phyloP scores from a whole-genome alignment of 64 coral and sea anemone genomes.

The Stichodactyla mertensii region DNA sequence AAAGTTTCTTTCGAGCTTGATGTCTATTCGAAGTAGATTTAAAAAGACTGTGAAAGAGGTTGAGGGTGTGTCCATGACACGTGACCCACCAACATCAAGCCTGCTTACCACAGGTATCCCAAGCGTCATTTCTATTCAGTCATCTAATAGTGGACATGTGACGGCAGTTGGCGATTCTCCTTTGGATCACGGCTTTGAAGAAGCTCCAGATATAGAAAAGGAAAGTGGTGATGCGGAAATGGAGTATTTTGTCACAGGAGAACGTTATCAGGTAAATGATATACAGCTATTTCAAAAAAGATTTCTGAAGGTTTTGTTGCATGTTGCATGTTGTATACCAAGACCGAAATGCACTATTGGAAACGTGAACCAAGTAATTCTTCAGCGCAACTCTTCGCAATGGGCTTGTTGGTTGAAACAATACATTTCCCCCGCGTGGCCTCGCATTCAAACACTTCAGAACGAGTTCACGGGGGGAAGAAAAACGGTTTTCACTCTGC shows the following conservation, averaged over 20 bases:
- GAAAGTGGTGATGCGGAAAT: neutral
- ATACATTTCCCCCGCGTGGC: no score
- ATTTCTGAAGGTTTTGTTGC: no score
- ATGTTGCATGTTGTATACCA: no score
- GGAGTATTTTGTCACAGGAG: neutral
- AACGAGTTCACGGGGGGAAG: no score
- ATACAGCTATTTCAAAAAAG: no score
- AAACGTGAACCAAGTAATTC: no score
- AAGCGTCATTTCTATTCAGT: neutral
- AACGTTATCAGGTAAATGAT: neutral
- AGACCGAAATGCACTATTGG: no score
- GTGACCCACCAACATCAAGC: neutral
- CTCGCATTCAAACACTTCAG: no score
- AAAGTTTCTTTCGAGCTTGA: slow-evolving; percentile 6
- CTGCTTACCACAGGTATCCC: neutral
- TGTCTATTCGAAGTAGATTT: slow-evolving; percentile 17
- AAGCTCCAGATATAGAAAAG: neutral
- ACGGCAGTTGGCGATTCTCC: neutral
- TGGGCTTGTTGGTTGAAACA: no score
- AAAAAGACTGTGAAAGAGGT: neutral
- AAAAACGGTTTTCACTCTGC: no score
- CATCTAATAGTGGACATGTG: neutral
- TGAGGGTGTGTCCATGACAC: neutral
- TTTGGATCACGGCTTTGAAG: neutral
- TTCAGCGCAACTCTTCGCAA: no score